Conservation (phyloP, 2,113 vertebrate species). For the Percopsis transmontana region DNA sequence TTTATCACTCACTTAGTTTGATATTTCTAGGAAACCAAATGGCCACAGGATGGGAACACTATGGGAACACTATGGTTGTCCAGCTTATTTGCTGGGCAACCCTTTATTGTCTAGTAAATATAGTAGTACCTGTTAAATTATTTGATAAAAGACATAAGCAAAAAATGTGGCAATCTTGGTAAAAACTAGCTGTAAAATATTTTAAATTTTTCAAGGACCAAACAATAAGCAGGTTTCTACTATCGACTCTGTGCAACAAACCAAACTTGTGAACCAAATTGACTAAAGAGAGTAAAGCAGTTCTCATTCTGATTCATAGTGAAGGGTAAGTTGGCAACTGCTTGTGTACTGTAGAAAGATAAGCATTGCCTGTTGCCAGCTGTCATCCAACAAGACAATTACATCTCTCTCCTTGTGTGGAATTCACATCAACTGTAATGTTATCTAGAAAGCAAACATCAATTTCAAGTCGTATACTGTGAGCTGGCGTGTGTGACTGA, state of each 20-base stretch:
- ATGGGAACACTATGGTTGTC: too few relatives aligned
- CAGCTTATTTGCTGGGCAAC: not conserved
- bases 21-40: not conserved
- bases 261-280: too few relatives aligned
- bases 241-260: too few relatives aligned
- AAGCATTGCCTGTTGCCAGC: not conserved
- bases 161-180: not conserved
- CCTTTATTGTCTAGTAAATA: not conserved
- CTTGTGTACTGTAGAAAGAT: not conserved
- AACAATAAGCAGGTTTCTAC: too few relatives aligned
- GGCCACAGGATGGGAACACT: slow-evolving; percentile 16
- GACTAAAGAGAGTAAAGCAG: not conserved
- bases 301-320: not conserved
- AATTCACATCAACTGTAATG: slow-evolving; percentile 2
- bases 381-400: not conserved
- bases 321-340: not conserved
- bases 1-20: not conserved
- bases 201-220: too few relatives aligned
- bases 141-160: not conserved
- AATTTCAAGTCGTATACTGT: not conserved
- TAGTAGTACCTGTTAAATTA: not conserved
- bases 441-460: slow-evolving; percentile 10
- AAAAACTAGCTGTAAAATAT: too few relatives aligned
- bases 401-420: slow-evolving; percentile 2
- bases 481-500: slow-evolving; percentile 38